phyloP scores from a whole-genome alignment of 2,888 invertebrate genomes.

The Sclerodermus sp. region DNA sequence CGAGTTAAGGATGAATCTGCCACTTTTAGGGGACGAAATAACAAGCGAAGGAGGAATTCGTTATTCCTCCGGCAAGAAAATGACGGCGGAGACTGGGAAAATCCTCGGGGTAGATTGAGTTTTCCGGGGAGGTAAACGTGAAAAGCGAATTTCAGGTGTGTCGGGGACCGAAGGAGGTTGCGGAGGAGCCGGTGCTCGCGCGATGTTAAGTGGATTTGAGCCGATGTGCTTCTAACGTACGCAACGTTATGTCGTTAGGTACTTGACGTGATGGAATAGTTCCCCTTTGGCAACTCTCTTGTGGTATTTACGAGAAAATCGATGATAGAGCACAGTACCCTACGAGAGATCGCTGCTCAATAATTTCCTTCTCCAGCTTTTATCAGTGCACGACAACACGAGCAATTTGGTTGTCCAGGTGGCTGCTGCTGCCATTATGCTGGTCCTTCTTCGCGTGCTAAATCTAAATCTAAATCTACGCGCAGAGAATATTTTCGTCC shows the following conservation, averaged over 20 bases:
- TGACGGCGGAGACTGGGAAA: constrained; percentile 25
- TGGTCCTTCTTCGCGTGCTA: no score
- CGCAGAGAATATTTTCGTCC: no score
- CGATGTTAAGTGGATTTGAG: constrained; percentile 28
- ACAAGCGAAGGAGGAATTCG: no score
- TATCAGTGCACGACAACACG: no score
- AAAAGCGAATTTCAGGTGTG: constrained; percentile 27
- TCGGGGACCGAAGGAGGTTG: constrained; percentile 23
- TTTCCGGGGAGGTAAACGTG: constrained; percentile 16
- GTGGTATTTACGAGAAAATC: no score
- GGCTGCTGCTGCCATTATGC: no score
- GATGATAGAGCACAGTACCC: no score
- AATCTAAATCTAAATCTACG: no score
- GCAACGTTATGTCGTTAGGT: constrained; percentile 29
- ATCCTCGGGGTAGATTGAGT: constrained; percentile 29
- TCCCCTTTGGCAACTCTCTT: constrained; percentile 11
- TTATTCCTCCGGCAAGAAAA: constrained; percentile 21
- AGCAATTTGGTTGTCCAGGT: no score
- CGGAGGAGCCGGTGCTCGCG: constrained; percentile 8
- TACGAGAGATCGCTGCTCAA: no score
- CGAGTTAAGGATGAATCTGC: constrained; percentile 1
- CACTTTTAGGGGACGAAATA: constrained; percentile 1
- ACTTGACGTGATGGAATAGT: constrained; percentile 24
- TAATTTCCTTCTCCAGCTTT: no score
- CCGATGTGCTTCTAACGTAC: constrained; percentile 28